Evolutionary conservation across 1,140 invertebrate species (phyloP), one percentile per base, ranked within the genome.

Genomic region (Drosophila dunni): DNA sequence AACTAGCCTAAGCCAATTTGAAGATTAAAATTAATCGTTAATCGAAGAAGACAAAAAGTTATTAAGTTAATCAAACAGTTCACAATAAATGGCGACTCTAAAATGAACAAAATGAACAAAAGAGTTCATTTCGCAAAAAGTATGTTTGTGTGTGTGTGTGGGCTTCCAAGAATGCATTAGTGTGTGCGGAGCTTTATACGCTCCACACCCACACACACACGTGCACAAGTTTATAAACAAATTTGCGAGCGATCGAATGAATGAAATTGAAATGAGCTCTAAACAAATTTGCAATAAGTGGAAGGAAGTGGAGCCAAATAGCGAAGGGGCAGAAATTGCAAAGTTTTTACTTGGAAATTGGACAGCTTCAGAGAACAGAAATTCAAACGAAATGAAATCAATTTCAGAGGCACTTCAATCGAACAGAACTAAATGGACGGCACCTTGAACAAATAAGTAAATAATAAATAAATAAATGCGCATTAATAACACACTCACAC

Each of bases 261-360:
- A 81, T 81, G 78, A 81, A 73, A 38, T 53, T 56, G 42, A 73
- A 40, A 61, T 58, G 48, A 36, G 67, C 62, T 67, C 51, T 61
- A 73, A 77, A 72, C 67, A 63, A 68, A 64, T 51, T 77, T 13
- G 38, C 63, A 78, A 77, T 71, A 65, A 66, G 53, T 50, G 50
- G 20, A 24, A 53, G 63, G 38, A 40, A 64, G 50, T 51, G 17
- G 56, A 13, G 38, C 48, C 20, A 36, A 68, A 44, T 58, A n/a
- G 34, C 8, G 24, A 29, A 2, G 24, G 24, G 24, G 24, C 24
- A 29, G 24, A 29, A 29, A 29, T 29, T 4, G 24, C 24, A 1
- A 29, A 5, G 40, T 33, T 42, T 72, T 67, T 67, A 66, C 40
- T 61, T 45, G 51, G 56, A 68, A 73, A 65, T 63, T 48, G 17